These are phyloP conservation scores for Hippopotamyrus pictus DNA, from an alignment of 2,797 vertebrate genomes.

Conservation along the genomic window DNA sequence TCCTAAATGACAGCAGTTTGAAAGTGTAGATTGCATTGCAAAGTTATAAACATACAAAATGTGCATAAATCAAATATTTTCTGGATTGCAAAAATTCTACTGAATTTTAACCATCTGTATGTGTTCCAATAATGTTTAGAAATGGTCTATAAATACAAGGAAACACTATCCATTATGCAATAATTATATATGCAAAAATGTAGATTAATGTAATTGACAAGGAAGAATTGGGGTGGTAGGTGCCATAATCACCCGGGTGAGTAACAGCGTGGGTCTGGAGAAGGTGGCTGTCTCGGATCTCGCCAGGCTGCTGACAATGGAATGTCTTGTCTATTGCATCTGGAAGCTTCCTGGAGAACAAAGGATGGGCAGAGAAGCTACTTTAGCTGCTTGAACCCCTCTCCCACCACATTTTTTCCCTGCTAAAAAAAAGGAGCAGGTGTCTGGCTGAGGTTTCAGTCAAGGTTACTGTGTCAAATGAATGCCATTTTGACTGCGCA, in stretches of 20 bases:
- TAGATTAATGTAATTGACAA: not conserved
- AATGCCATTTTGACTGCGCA: not conserved
- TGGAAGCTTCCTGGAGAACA: slow-evolving; percentile 34
- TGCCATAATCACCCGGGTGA: slow-evolving; percentile 42
- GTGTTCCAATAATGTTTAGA: not conserved
- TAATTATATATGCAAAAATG: not conserved
- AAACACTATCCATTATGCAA: not conserved
- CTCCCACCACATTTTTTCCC: not conserved
- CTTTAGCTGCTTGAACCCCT: not conserved
- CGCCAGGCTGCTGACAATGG: slow-evolving; percentile 42
- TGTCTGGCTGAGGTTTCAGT: not conserved
- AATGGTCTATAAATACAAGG: not conserved
- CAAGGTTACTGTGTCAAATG: not conserved
- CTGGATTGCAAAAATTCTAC: not conserved
- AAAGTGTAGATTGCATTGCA: not conserved
- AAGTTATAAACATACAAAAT: not conserved
- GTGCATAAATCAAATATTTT: not conserved
- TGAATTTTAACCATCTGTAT: not conserved
- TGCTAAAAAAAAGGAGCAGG: slow-evolving; percentile 9
- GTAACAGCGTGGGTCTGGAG: slow-evolving; percentile 37
- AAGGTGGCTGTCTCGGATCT: slow-evolving; percentile 31
- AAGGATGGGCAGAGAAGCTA: not conserved
- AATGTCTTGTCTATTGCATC: slow-evolving; percentile 24
- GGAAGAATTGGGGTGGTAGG: not conserved
- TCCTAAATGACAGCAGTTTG: not conserved